Conservation (phyloP, 2,888 invertebrate genomes). For the Meliscaeva auricollis region DNA sequence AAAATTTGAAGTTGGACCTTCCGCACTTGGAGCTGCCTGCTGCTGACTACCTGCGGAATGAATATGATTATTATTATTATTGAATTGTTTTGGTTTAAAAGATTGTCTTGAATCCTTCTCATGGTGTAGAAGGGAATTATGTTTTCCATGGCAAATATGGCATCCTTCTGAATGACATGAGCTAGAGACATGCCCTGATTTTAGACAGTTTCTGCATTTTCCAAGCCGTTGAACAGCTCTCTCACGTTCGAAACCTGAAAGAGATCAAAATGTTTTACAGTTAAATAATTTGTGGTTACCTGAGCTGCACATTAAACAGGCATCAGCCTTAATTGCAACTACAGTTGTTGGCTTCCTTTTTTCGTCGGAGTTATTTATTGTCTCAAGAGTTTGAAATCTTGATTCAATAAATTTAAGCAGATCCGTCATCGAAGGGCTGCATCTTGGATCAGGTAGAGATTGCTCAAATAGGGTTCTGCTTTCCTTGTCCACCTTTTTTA, state of each 20-base stretch:
- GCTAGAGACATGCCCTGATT: background rate
- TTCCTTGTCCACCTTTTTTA: slow-evolving; percentile 15
- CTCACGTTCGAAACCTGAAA: slow-evolving; percentile 5
- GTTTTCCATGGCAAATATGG: slow-evolving; percentile 2
- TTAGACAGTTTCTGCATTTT: slow-evolving; percentile 14
- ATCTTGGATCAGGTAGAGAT: slow-evolving; percentile 28
- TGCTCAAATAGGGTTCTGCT: slow-evolving; percentile 32
- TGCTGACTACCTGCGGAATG: background rate
- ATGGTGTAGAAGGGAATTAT: slow-evolving; percentile 11
- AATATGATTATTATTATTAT: background rate
- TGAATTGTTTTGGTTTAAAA: background rate
- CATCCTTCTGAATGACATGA: background rate
- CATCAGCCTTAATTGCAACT: background rate
- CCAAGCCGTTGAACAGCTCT: slow-evolving; percentile 11
- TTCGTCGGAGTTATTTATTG: background rate
- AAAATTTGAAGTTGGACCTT: background rate
- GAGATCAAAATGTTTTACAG: slow-evolving; percentile 3
- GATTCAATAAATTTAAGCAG: slow-evolving; percentile 19
- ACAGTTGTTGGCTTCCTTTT: slow-evolving; percentile 3
- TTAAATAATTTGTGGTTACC: slow-evolving; percentile 14
- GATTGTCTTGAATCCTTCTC: background rate
- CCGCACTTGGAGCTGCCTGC: background rate
- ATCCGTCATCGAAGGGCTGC: background rate
- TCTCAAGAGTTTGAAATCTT: slow-evolving; percentile 25
- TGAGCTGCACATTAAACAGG: slow-evolving; percentile 1